Evolutionary conservation across 2,113 vertebrate genomes (phyloP).

Genomic region (Cyphomyrus plagiostoma): DNA sequence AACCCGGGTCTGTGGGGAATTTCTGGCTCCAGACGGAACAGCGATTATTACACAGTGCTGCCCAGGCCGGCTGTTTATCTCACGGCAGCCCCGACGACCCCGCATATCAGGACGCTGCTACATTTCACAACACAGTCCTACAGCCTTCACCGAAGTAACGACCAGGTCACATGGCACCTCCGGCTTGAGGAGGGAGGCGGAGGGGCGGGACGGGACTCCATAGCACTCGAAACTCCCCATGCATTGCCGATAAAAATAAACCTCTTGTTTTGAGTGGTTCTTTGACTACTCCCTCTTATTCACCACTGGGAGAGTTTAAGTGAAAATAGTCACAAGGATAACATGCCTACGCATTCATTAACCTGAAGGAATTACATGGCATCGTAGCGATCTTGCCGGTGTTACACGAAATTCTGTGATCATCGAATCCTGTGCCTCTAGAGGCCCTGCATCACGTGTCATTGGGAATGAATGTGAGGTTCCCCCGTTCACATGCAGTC

Average conservation of each 20-base stretch:
- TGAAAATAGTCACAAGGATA: neutral
- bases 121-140: conserved; percentile 14
- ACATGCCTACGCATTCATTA: neutral
- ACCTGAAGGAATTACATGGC: neutral
- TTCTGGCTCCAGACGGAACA: neutral
- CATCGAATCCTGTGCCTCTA: neutral
- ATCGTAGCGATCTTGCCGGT: neutral
- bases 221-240: neutral
- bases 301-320: neutral
- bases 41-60: neutral
- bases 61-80: neutral
- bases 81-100: neutral
- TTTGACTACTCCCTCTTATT: neutral
- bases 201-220: neutral
- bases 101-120: neutral
- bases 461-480: neutral
- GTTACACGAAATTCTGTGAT: neutral
- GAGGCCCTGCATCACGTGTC: neutral
- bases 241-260: neutral
- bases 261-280: neutral
- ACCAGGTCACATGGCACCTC: neutral
- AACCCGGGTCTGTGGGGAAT: neutral
- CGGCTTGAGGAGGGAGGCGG: neutral
- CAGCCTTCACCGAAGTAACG: neutral
- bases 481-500: neutral